These are phyloP conservation scores for Bambusicola thoracicus DNA, from an alignment of 2,113 vertebrate genomes.

Conservation along the genomic window DNA sequence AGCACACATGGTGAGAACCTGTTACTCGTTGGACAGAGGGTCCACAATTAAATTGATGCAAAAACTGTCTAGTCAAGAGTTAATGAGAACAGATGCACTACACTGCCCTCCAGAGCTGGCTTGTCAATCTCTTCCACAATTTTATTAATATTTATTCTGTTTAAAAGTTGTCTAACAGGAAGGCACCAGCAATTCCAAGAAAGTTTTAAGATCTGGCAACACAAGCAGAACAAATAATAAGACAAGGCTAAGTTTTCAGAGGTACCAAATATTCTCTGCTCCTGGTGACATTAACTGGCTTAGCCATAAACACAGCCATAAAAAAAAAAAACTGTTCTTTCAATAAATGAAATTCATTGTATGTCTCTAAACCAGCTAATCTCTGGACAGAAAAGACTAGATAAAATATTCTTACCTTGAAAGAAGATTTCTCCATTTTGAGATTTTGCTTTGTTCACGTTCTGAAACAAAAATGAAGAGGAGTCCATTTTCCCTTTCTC, in stretches of 20 bases:
- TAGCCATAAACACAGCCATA: background rate
- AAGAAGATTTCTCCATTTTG: slow-evolving; percentile 12
- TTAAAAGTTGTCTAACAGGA: background rate
- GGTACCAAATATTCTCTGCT: background rate
- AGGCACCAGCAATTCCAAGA: background rate
- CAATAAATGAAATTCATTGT: background rate
- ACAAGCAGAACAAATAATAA: background rate
- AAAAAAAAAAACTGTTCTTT: background rate
- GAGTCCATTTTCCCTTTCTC: background rate
- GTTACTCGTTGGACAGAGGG: background rate
- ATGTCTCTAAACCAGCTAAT: background rate
- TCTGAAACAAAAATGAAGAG: slow-evolving; percentile 70
- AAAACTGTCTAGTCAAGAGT: background rate
- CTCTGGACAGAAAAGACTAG: background rate
- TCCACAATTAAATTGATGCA: background rate
- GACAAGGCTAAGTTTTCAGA: background rate
- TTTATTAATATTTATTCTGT: background rate
- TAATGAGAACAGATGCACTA: background rate
- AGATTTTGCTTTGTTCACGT: slow-evolving; percentile 11
- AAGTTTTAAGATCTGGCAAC: background rate
- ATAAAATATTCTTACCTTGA: slow-evolving; percentile 68
- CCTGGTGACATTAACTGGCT: background rate
- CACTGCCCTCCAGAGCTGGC: background rate
- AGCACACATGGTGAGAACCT: background rate
- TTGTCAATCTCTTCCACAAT: background rate